Conservation (phyloP, 2,888 invertebrate genomes). For the Epinotia nisella region DNA sequence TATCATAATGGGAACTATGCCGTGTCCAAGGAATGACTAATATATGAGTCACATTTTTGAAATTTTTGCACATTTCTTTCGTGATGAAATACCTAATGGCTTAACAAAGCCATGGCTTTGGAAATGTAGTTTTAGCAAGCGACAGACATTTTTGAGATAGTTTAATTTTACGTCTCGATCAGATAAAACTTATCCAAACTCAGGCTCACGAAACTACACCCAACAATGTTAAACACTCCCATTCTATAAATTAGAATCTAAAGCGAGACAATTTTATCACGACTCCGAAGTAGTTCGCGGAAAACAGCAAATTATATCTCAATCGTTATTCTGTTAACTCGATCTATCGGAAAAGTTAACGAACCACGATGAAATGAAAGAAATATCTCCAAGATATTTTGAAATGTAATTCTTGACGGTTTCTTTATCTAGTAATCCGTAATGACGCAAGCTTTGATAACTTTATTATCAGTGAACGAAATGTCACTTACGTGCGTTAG, state of each 20-base stretch:
- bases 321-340: slow-evolving; percentile 53
- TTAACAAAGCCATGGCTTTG: neutral
- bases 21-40: slow-evolving; percentile 1
- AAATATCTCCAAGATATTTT: slow-evolving; percentile 49
- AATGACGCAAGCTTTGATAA: slow-evolving; percentile 41
- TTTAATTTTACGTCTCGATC: slow-evolving; percentile 26
- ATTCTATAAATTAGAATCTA: slow-evolving; percentile 62
- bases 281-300: slow-evolving; percentile 54
- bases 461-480: slow-evolving; percentile 42
- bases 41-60: neutral
- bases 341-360: slow-evolving; percentile 57
- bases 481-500: slow-evolving; percentile 42
- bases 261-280: slow-evolving; percentile 61
- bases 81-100: neutral
- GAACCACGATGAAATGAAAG: slow-evolving; percentile 53
- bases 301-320: slow-evolving; percentile 51
- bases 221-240: slow-evolving; percentile 54
- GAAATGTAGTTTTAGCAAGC: neutral
- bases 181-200: slow-evolving; percentile 66
- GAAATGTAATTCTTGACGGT: slow-evolving; percentile 46
- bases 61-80: neutral
- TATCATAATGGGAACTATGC: slow-evolving; percentile 22
- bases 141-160: slow-evolving; percentile 14
- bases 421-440: slow-evolving; percentile 44
- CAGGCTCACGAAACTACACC: slow-evolving; percentile 65